Conservation (phyloP, 2,888 invertebrate species). For the Cantharis lateralis region DNA sequence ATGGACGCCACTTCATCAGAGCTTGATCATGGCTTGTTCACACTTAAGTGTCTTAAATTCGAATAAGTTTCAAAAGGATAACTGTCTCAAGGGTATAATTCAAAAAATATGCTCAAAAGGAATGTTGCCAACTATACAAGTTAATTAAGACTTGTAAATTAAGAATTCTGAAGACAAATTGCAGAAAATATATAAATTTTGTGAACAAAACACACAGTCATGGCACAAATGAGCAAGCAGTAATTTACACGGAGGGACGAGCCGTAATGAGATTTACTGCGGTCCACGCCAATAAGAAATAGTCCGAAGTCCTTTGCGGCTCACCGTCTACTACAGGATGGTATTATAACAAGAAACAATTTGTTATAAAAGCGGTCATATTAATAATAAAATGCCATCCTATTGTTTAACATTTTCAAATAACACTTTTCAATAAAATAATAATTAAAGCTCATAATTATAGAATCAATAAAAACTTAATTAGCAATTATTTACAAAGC, state of each 20-base stretch:
- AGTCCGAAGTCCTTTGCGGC: slow-evolving; percentile 39
- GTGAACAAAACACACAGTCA: slow-evolving; percentile 45
- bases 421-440: not conserved
- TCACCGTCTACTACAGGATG: slow-evolving; percentile 35
- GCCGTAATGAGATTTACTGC: slow-evolving; percentile 50
- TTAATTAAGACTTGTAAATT: not conserved
- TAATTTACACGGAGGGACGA: slow-evolving; percentile 50
- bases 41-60: slow-evolving; percentile 12
- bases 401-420: not conserved
- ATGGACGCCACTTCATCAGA: slow-evolving; percentile 47
- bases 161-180: not conserved
- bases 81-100: not conserved
- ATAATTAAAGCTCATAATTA: not conserved
- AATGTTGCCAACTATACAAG: not conserved
- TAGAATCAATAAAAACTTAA: not conserved
- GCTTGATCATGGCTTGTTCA: slow-evolving; percentile 40
- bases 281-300: slow-evolving; percentile 49
- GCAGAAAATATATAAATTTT: slow-evolving; percentile 26
- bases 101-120: not conserved
- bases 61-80: not conserved
- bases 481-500: not conserved
- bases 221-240: slow-evolving; percentile 47
- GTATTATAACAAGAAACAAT: slow-evolving; percentile 33
- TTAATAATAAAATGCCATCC: slow-evolving; percentile 16
- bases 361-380: slow-evolving; percentile 20